Evolutionary conservation across 2,113 vertebrate genomes (phyloP), one percentile per base, ranked within the genome.

Genomic region (Lycaon pictus): DNA sequence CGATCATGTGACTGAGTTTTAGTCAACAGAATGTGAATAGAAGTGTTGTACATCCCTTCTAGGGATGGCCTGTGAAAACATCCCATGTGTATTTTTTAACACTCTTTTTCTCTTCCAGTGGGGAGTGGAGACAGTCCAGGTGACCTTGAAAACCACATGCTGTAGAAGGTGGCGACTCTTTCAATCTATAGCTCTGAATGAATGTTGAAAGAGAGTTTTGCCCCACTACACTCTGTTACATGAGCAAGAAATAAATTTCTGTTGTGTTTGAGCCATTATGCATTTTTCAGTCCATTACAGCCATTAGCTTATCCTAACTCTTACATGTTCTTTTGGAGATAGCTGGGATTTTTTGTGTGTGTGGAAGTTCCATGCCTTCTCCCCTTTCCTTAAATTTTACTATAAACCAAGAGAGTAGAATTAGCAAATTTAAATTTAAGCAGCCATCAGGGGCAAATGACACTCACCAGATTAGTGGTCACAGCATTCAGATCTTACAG

Each of bases 401-500:
- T 8, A 32, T 20, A 84, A 79, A 88, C 43, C 87, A 88, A 95
- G 90, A 83, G 35, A 83, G 56, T 22, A 84, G 63, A 88, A 87
- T 32, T 80, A 48, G 43, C 43, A 74, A 84, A 67, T 25, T 32
- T 84, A 80, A 72, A 80, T 76, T 74, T 43, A 96, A 88, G 67
- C 62, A 95, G n/a, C 37, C 56, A 20, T 35, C 63, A 88, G 65
- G n/a, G 51, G 74, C 27, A 85, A 90, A 84, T 35, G 62, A 43
- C 79, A 97, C 97, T 98, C 65, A 97, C 97, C 96, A 62, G 92
- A 92, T 88, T 43, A 56, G 67, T 67, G 55, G 84, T 72, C 95
- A 90, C 88, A 77, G 90, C 17, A 16, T 35, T 96, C 58, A 48
- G 92, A 29, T 71, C 48, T 79, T 37, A 55, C 13, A 17, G 83